Conservation (phyloP, 1,140 invertebrate species). For the Metopolophium dirhodum region DNA sequence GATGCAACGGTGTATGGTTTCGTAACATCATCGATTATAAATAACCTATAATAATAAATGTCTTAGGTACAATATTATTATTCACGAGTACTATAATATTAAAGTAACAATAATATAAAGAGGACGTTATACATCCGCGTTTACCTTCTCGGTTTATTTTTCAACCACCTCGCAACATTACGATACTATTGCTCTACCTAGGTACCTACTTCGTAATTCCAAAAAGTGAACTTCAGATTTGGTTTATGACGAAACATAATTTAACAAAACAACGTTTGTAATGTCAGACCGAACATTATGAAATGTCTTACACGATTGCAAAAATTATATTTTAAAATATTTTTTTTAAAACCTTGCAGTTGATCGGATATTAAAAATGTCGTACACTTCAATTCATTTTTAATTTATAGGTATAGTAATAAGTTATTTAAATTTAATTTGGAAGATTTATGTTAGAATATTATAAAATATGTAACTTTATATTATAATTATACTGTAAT, state of each 20-base stretch:
- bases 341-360: neutral
- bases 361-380: neutral
- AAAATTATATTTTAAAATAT: neutral
- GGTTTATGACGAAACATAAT: neutral
- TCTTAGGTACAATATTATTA: neutral
- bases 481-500: neutral
- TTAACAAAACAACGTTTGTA: neutral
- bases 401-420: too few species aligned
- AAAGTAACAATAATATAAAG: neutral
- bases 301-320: neutral
- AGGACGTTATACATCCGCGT: neutral
- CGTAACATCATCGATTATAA: neutral
- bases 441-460: too few species aligned
- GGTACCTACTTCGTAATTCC: neutral
- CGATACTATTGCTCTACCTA: too few species aligned
- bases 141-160: too few species aligned
- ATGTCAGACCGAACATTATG: neutral
- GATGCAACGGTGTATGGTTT: neutral
- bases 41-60: neutral
- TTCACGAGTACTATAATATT: neutral
- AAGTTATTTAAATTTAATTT: too few species aligned
- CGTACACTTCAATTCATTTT: neutral
- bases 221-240: neutral
- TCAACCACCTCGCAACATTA: neutral
- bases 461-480: neutral